Percentiles rank a stretch among this genome's conserved stretches.
Evolutionary conservation across 2,113 vertebrate genomes (phyloP).

Genomic region (Ictidomys tridecemlineatus): DNA sequence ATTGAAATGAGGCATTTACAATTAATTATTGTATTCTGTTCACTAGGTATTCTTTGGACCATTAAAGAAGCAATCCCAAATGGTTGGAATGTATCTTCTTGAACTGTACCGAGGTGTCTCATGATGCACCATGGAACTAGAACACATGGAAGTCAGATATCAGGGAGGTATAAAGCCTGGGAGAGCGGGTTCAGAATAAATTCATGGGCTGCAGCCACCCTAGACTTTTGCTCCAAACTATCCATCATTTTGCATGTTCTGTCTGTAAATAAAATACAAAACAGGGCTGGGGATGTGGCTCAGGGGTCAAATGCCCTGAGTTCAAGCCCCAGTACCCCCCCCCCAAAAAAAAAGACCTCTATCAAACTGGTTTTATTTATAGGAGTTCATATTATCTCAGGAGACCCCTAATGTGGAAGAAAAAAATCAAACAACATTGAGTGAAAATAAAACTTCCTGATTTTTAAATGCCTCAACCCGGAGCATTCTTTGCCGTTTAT

Average conservation of each 20-base stretch:
- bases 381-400: not conserved
- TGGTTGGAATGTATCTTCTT: not conserved
- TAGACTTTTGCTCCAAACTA: not conserved
- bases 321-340: no score
- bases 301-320: no score
- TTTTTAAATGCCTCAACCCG: not conserved
- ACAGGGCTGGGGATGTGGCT: no score
- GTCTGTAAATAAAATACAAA: no score
- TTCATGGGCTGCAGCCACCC: no score
- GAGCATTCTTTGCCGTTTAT: not conserved
- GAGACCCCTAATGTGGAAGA: not conserved
- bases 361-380: not conserved
- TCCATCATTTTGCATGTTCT: not conserved
- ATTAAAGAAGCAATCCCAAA: not conserved
- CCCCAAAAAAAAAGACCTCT: no score
- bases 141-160: not conserved
- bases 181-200: not conserved
- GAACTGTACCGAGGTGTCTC: not conserved
- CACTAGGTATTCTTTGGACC: not conserved
- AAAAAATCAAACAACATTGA: not conserved
- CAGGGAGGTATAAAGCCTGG: not conserved
- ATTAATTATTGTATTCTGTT: slow-evolving; percentile 47
- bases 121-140: not conserved
- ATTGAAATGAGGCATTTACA: slow-evolving; percentile 59
- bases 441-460: not conserved